These are phyloP conservation scores for Conchocele bisecta DNA, from an alignment of 2,888 invertebrate species.

Conservation along the genomic window DNA sequence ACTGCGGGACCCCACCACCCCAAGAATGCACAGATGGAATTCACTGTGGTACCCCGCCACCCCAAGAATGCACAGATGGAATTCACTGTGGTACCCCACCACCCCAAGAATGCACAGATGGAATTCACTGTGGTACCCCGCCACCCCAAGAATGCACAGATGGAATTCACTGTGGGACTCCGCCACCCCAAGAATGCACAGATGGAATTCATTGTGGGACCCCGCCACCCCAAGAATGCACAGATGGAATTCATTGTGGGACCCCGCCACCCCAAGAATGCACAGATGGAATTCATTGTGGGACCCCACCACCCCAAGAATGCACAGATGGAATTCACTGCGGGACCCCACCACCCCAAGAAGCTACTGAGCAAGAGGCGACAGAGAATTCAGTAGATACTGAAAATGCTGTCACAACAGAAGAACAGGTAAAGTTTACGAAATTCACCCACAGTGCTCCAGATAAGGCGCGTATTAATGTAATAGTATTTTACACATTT, in stretches of 20 bases:
- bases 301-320: conserved; percentile 20
- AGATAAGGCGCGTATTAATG: too few species aligned
- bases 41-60: conserved; percentile 55
- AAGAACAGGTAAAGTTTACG: conserved; percentile 23
- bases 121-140: conserved; percentile 58
- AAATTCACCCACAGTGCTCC: too few species aligned
- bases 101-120: conserved; percentile 50
- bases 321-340: conserved; percentile 52
- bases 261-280: conserved; percentile 54
- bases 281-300: conserved; percentile 47
- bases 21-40: conserved; percentile 50
- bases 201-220: conserved; percentile 64
- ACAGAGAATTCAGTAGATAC: conserved; percentile 1
- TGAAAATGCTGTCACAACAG: conserved; percentile 15
- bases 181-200: conserved; percentile 45
- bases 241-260: conserved; percentile 58
- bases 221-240: conserved; percentile 37
- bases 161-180: conserved; percentile 62
- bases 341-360: conserved; percentile 48
- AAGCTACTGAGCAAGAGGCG: not conserved
- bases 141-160: conserved; percentile 44
- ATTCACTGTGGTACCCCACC: conserved; percentile 59
- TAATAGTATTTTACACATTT: too few species aligned
- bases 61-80: conserved; percentile 45
- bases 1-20: conserved; percentile 52